Evolutionary conservation across 2,797 vertebrate genomes (phyloP), one percentile per base, ranked within the genome.

Genomic region (Protonibea diacanthus): DNA sequence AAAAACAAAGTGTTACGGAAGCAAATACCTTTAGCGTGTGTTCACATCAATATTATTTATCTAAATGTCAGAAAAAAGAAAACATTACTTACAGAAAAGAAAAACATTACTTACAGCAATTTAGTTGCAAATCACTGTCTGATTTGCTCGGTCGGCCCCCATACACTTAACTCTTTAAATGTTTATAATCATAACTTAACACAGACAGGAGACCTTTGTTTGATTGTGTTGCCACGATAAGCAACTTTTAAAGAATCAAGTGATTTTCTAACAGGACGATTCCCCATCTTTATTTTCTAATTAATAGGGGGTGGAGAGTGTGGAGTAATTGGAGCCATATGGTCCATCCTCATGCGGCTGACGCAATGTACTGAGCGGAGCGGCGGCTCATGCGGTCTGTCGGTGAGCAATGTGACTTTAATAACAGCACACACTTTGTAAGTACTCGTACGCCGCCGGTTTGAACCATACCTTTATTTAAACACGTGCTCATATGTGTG

Each of bases 341-440:
- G 3, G 13, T 56, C 45, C 0, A 59, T 52, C 40, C 21, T 49
- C 67, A 0, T 3, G 57, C 49, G 20, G 55, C 47, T 85, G 88
- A 89, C 80, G 70, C 78, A 83, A 78, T 2, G 62, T 33, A 2
- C 17, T 8, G 12, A 0, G 17, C 10, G 44, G 57, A 0, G 23
- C 64, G 1, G 29, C 52, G 10, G 33, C 81, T 60, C 71, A 21
- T 7, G 81, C 6, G 59, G 15, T 8, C 42, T 12, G 42, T 38
- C 33, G 0, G 5, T 8, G 47, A 2, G 12, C 38, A 53, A 25
- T 15, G 53, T 40, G 27, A 13, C 48, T 57, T 27, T 11, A 29
- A 2, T 23, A 59, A 47, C 48, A 4, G 18, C 60, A 33, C 27
- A 63, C 29, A n/a, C 25, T 55, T 14, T 45, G 77, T 74, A 61